Conservation (phyloP, 1,140 invertebrate genomes). For the Streblospio benedicti region DNA sequence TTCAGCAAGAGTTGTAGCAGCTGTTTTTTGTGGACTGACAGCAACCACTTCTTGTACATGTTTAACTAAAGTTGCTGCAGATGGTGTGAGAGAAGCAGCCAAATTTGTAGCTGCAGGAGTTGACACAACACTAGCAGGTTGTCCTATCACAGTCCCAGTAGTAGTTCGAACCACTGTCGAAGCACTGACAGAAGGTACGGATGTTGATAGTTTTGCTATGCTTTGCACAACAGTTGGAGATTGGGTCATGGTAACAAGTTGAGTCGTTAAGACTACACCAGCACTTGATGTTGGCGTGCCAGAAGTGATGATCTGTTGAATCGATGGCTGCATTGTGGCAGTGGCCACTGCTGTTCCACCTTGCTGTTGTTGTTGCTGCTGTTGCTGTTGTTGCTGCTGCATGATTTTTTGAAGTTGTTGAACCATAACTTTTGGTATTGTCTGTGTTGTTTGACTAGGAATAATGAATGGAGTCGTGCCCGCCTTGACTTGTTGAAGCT, state of each 20-base stretch:
- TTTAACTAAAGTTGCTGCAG: no score
- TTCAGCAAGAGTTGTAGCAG: background rate
- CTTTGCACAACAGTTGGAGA: background rate
- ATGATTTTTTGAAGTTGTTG: slow-evolving; percentile 66
- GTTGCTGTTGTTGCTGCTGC: slow-evolving; percentile 45
- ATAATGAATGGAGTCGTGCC: slow-evolving; percentile 5
- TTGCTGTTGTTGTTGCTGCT: slow-evolving; percentile 12
- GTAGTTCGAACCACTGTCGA: no score
- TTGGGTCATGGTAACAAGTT: background rate
- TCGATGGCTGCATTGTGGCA: slow-evolving; percentile 2
- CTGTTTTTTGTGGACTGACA: background rate
- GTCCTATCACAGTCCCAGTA: no score
- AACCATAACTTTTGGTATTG: slow-evolving; percentile 11
- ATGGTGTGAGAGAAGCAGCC: no score
- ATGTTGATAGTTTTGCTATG: background rate
- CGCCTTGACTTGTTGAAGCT: slow-evolving; percentile 1
- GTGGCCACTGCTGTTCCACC: no score
- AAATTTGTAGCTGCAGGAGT: no score
- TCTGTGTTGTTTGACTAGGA: slow-evolving; percentile 1
- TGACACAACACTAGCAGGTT: no score
- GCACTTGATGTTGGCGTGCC: background rate
- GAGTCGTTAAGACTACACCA: slow-evolving; percentile 8
- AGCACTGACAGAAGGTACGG: no score
- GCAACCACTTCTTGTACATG: background rate
- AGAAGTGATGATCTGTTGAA: slow-evolving; percentile 14